Evolutionary conservation across 2,888 invertebrate species (phyloP), one percentile per base, ranked within the genome.

Genomic region (Pemphredon lugubris): DNA sequence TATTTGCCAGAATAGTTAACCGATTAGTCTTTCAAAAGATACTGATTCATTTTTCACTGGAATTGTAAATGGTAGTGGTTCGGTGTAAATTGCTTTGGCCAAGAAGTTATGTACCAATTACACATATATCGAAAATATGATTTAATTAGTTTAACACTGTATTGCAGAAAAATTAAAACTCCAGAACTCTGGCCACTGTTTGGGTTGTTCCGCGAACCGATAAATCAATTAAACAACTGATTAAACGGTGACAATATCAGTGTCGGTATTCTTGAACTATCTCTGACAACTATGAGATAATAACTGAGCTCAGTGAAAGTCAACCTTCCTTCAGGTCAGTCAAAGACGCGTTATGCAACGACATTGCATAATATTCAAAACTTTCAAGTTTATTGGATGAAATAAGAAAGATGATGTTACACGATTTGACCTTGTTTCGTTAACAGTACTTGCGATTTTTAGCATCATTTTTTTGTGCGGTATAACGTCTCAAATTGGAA

Each of bases 241-340:
- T 40, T 44, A 37, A 63, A 32, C 9, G 37, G 16, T 42, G 18
- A 14, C 53, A 51, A 40, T 45, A 51, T 34, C 48, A 48, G 37
- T 48, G 14, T 23, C 55, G 37, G 50, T 63, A 59, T 61, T 69
- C 70, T 58, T 55, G 55, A 60, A 63, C 73, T 57, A 77, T 59
- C 60, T 67, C 66, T 75, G 71, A 75, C 66, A 83, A 77, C 75
- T 80, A 77, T 83, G 83, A 84, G 81, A 87, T 86, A 87, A 86
- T 81, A 80, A 79, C 77, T 73, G 81, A 82, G 79, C 79, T 67
- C 72, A 77, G 87, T 88, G 87, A 88, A 88, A 88, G 87, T 76
- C 73, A 83, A 83, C 82, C 82, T 80, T 77, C 74, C 80, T 77
- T 67, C 81, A 80, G 76, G 76, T 80, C 77, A 74, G 74, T 71